phyloP scores from a whole-genome alignment of 2,888 invertebrate species.

The Pycnomerus fuliginosus region DNA sequence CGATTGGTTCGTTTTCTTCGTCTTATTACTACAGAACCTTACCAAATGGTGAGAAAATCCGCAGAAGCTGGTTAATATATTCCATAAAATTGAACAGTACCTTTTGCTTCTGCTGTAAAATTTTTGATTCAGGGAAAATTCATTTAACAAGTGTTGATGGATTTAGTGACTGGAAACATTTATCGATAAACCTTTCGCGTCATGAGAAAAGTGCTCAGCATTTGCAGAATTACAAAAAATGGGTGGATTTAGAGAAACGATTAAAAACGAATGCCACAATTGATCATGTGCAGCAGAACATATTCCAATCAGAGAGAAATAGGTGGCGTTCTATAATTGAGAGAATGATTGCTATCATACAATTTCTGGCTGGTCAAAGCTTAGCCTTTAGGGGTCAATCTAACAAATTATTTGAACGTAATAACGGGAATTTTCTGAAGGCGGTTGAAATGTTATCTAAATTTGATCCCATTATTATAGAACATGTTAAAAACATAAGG shows the following conservation, averaged over 20 bases:
- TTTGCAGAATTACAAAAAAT: constrained; percentile 15
- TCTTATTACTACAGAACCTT: background rate
- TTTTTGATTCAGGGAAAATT: background rate
- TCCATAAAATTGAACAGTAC: background rate
- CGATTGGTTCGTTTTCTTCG: too few relatives aligned
- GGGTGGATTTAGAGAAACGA: background rate
- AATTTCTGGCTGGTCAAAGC: background rate
- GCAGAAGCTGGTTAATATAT: background rate
- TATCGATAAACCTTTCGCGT: constrained; percentile 2
- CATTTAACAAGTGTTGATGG: background rate
- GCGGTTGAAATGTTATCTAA: background rate
- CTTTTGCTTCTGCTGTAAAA: background rate
- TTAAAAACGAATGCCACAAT: background rate
- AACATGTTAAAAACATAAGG: background rate
- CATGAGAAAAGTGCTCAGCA: constrained; percentile 13
- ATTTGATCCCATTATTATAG: background rate
- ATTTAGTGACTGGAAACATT: background rate
- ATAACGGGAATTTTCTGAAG: constrained; percentile 3
- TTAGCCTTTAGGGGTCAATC: background rate
- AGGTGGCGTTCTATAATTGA: background rate
- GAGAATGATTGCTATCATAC: background rate
- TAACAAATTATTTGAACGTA: background rate
- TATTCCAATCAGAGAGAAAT: background rate
- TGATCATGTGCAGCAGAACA: background rate
- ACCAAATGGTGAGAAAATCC: background rate